phyloP scores from a whole-genome alignment of 1,140 invertebrate species.

The Pollicipes pollicipes region DNA sequence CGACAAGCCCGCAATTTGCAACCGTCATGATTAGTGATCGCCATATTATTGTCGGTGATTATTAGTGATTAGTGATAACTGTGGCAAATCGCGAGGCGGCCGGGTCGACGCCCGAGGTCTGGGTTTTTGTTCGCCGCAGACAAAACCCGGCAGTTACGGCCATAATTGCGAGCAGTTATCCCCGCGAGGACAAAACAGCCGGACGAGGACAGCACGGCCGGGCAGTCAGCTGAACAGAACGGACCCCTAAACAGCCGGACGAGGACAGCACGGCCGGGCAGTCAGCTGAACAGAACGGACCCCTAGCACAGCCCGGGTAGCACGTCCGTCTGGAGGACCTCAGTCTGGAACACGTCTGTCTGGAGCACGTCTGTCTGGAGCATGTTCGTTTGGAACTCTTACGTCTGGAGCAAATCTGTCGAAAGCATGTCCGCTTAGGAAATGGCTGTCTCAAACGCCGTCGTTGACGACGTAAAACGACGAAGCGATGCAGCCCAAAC shows the following conservation, averaged over 20 bases:
- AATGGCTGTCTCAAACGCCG: too few relatives aligned
- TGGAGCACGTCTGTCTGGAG: too few relatives aligned
- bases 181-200: background rate
- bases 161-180: background rate
- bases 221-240: too few relatives aligned
- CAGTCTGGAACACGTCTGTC: too few relatives aligned
- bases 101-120: background rate
- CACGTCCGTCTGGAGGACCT: too few relatives aligned
- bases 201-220: background rate
- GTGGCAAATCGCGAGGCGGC: background rate
- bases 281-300: too few relatives aligned
- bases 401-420: too few relatives aligned
- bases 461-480: too few relatives aligned
- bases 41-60: background rate
- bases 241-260: background rate
- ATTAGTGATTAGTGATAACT: slow-evolving; percentile 1
- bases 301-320: too few relatives aligned
- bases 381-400: too few relatives aligned
- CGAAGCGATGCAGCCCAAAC: too few relatives aligned
- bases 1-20: background rate
- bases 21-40: background rate
- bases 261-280: background rate
- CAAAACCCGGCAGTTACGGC: background rate
- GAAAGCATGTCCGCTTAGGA: too few relatives aligned
- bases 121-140: background rate